Evolutionary conservation across 2,113 vertebrate species (phyloP), one percentile per base, ranked within the genome.

Genomic region (Esox niger): DNA sequence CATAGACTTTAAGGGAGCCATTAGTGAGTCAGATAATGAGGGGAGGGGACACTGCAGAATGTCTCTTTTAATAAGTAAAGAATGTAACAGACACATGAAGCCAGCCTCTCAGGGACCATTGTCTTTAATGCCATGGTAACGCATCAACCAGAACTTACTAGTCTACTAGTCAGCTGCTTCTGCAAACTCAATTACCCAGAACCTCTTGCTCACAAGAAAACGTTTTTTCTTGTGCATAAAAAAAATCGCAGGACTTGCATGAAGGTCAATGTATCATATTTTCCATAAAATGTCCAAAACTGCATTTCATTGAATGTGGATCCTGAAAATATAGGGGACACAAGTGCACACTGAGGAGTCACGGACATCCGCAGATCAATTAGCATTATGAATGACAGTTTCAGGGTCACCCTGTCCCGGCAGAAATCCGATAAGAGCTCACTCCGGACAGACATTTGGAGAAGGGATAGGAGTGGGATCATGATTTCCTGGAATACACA

Each of bases 401-500:
- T 49, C 47, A 49, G 47, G 47, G 47, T 52, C 47, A 52, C 17
- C 38, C 38, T 3, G 38, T 8, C n/a, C 47, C 21, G 47, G n/a
- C 21, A 52, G 47, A n/a, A 52, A 52, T 6, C 47, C 21, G 7
- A 21, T 21, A 20, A 49, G n/a, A 58, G 35, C 56, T 27, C 56
- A 26, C 56, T 27, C 26, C 23, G 4, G 27, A 69, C 66, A 26
- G 20, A 52, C 47, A 52, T 10, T 52, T 21, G 20, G n/a, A 21
- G 47, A 21, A n/a, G 47, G 8, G 47, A 20, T 6, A n/a, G 47
- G 47, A n/a, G 47, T 7, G 21, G 1, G 7, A 52, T 6, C 6
- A 52, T 52, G 47, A 66, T 72, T 77, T 65, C 49, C 32, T 33
- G 56, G 26, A 23, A 58, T 15, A 27, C 21, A 5, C 63, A 26